phyloP scores from a whole-genome alignment of 2,113 vertebrate species.

The Prionailurus bengalensis region DNA sequence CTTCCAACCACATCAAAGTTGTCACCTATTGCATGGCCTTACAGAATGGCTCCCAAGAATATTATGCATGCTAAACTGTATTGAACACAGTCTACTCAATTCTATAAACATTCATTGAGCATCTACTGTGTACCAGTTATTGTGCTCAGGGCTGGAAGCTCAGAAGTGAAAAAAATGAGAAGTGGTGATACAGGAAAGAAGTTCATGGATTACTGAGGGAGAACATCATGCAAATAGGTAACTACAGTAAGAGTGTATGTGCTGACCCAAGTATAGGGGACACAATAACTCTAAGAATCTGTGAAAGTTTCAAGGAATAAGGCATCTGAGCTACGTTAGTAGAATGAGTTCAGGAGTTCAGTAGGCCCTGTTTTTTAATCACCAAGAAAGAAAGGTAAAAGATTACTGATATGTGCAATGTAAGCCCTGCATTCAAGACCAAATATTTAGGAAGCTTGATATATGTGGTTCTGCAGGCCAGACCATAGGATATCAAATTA shows the following conservation, averaged over 20 bases:
- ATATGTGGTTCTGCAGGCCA: neutral
- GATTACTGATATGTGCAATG: neutral
- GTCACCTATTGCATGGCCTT: neutral
- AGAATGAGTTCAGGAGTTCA: slow-evolving; percentile 8
- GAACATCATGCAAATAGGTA: neutral
- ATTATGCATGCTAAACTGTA: neutral
- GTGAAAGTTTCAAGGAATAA: neutral
- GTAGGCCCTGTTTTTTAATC: slow-evolving; percentile 19
- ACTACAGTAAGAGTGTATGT: neutral
- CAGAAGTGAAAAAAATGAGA: slow-evolving; percentile 6
- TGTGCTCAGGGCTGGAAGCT: neutral
- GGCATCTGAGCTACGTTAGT: neutral
- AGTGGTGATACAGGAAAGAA: neutral
- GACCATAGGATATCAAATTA: neutral
- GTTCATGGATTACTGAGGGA: neutral
- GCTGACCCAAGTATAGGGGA: neutral
- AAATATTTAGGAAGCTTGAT: slow-evolving; percentile 14
- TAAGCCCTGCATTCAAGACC: neutral
- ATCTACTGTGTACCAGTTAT: neutral
- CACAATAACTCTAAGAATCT: neutral
- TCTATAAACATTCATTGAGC: neutral
- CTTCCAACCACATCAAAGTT: neutral
- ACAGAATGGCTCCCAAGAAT: neutral
- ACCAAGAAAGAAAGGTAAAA: neutral
- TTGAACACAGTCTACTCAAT: neutral